Conservation (phyloP, 2,888 invertebrate genomes). For the Lasius fuliginosus region DNA sequence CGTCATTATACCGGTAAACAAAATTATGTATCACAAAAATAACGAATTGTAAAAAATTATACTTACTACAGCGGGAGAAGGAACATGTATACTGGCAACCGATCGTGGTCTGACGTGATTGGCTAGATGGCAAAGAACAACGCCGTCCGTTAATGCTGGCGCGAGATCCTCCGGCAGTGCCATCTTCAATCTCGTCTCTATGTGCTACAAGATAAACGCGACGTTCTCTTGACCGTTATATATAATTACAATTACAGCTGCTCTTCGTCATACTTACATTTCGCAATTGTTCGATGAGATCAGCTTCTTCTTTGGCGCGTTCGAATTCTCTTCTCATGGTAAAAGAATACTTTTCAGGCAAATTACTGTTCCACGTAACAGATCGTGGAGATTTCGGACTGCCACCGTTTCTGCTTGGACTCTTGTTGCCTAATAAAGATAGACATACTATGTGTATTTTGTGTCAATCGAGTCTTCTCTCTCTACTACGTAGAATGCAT, state of each 20-base stretch:
- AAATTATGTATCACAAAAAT: slow-evolving; percentile 1
- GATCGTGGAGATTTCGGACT: slow-evolving; percentile 86
- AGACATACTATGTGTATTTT: slow-evolving; percentile 22
- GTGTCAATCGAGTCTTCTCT: background rate
- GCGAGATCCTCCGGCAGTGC: slow-evolving; percentile 94
- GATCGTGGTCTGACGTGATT: slow-evolving; percentile 97
- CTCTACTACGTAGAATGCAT: slow-evolving; percentile 1
- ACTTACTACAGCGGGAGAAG: slow-evolving; percentile 96
- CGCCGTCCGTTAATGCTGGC: slow-evolving; percentile 95
- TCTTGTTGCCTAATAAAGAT: slow-evolving; percentile 77
- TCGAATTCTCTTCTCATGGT: slow-evolving; percentile 97
- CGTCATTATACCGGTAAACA: background rate
- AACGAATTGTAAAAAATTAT: slow-evolving; percentile 7
- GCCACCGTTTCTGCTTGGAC: slow-evolving; percentile 79
- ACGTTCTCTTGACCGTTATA: background rate
- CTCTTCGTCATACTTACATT: slow-evolving; percentile 88
- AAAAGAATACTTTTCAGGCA: slow-evolving; percentile 93
- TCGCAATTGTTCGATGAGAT: slow-evolving; percentile 94
- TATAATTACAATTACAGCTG: background rate
- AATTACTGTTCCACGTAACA: slow-evolving; percentile 92
- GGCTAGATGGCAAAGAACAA: slow-evolving; percentile 97
- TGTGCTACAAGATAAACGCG: slow-evolving; percentile 89
- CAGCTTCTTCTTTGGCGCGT: slow-evolving; percentile 95
- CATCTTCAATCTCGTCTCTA: slow-evolving; percentile 96
- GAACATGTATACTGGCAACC: slow-evolving; percentile 97